These are phyloP conservation scores for Sarcophaga caerulescens DNA, from an alignment of 2,888 invertebrate species.

Conservation along the genomic window DNA sequence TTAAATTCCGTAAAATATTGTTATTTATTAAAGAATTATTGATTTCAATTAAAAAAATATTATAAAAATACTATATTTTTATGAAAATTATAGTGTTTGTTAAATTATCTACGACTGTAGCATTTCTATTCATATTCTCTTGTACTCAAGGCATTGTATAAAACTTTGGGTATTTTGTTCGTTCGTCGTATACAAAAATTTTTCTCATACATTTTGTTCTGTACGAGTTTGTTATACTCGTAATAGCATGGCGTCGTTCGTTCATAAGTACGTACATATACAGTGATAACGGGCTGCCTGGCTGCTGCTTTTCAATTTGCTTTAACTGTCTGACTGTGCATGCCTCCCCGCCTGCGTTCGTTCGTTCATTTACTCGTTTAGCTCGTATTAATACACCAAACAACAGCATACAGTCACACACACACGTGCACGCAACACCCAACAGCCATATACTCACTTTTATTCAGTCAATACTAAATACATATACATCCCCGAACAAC, in stretches of 20 bases:
- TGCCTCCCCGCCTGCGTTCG: not conserved
- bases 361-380: conserved; percentile 43
- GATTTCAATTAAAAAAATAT: not conserved
- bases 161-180: conserved; percentile 46
- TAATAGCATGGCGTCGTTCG: conserved; percentile 57
- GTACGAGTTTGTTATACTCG: conserved; percentile 51
- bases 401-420: not conserved
- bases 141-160: conserved; percentile 12
- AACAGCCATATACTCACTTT: conserved; percentile 27
- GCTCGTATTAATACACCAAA: conserved; percentile 47
- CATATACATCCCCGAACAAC: not conserved
- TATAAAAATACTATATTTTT: conserved; percentile 9
- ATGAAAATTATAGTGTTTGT: not conserved
- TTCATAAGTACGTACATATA: conserved; percentile 22
- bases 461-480: not conserved
- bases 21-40: not conserved
- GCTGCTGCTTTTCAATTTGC: conserved; percentile 57
- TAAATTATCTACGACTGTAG: conserved; percentile 42
- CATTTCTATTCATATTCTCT: conserved; percentile 49
- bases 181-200: conserved; percentile 36
- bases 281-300: conserved; percentile 50
- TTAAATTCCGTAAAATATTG: not conserved
- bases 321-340: conserved; percentile 31
- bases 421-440: not conserved
- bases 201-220: conserved; percentile 60